Evolutionary conservation across 2,113 vertebrate genomes (phyloP), one percentile per base, ranked within the genome.

Genomic region (Heterotilapia buettikoferi): DNA sequence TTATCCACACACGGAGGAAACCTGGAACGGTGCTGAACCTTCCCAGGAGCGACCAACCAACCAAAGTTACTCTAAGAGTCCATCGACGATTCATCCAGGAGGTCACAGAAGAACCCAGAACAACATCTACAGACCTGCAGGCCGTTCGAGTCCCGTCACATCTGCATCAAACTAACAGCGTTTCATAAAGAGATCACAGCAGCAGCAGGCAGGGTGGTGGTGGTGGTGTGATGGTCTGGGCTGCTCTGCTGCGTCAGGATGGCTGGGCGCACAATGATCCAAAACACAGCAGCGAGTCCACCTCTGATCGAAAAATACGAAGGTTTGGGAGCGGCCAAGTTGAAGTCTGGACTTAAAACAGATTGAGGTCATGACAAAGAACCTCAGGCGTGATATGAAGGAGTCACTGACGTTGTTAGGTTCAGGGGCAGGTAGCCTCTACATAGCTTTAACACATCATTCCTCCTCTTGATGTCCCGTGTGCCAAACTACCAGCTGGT

Each of bases 331-430:
- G 1, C 5, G 26, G 13, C 26, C 5, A 13, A 59, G 56, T 9
- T 59, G 56, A 59, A 59, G 13, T 59, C 56, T 6, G 26, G 56
- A 59, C 36, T 36, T 36, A 36, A 36, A 36, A 9, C 56, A 0
- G 56, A 9, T 0, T 57, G 24, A 16, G 24, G 56, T 29, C 56
- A 59, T 59, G 26, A 59, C 57, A 9, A 29, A 59, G 56, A 29
- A 2, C 29, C 26, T 61, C 7, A 13, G 24, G 16, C 13, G 12
- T 1, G 56, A 57, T 57, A 57, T 29, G 24, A 29, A 57, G 24
- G 54, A 1, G 7, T 57, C 56, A 8, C 24, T 57, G 56, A 29
- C 3, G 13, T 0, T 59, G 24, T 59, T 16, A 0, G 4, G 4
- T 59, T 59, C 56, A 29, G 14, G 3, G 57, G 57, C 26, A 61